phyloP scores from a whole-genome alignment of 2,888 invertebrate genomes.

The Zeuzera pyrina region DNA sequence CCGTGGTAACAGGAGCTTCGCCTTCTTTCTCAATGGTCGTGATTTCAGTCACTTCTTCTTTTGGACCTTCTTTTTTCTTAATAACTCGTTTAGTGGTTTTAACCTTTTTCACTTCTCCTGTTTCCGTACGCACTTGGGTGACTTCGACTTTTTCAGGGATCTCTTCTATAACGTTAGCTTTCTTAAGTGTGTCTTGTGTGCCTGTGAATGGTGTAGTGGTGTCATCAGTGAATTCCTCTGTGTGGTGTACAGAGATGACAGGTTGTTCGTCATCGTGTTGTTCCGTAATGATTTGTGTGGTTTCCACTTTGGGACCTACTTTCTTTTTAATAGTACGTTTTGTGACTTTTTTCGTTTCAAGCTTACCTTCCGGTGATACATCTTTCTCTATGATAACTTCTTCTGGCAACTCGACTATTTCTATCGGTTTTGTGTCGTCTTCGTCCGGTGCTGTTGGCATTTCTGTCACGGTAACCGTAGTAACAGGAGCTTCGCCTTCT shows the following conservation, averaged over 20 bases:
- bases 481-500: constrained; percentile 18
- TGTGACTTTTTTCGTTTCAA: constrained; percentile 21
- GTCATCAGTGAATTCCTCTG: constrained; percentile 29
- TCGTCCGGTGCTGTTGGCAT: constrained; percentile 3
- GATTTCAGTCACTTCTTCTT: constrained; percentile 17
- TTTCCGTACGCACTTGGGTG: constrained; percentile 25
- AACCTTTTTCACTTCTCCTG: constrained; percentile 19
- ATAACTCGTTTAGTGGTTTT: constrained; percentile 27
- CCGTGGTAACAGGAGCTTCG: background rate
- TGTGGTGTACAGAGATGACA: constrained; percentile 23
- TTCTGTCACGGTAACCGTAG: constrained; percentile 5
- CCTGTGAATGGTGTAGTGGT: constrained; percentile 24
- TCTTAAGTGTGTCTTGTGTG: background rate
- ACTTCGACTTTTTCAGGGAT: constrained; percentile 28
- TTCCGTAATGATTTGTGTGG: constrained; percentile 18
- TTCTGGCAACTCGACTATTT: constrained; percentile 24
- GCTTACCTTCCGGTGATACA: constrained; percentile 24
- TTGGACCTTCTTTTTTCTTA: constrained; percentile 21
- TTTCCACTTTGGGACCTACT: constrained; percentile 21
- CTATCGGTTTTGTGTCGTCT: constrained; percentile 17
- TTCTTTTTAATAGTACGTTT: constrained; percentile 27
- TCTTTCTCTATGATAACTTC: constrained; percentile 25
- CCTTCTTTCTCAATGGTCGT: constrained; percentile 3
- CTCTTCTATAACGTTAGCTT: constrained; percentile 2
- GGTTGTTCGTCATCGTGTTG: constrained; percentile 22